phyloP scores from a whole-genome alignment of 1,140 invertebrate species.

The Scaptomyza montana region DNA sequence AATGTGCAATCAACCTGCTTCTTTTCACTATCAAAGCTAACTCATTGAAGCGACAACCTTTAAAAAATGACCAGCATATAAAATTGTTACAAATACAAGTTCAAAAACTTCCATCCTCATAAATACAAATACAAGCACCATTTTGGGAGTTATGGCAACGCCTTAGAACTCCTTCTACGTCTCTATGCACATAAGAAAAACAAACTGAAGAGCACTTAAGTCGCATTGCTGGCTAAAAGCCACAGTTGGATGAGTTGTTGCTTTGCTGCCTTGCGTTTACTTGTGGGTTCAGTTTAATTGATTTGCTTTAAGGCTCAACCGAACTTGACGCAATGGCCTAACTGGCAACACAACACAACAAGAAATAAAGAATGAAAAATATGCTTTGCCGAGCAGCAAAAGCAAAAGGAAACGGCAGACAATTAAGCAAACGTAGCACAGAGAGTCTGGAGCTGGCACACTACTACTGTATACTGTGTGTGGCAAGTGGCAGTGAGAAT shows the following conservation, averaged over 20 bases:
- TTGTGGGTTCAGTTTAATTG: constrained; percentile 66
- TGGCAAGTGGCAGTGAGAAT: constrained; percentile 36
- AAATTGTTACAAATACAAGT: too few relatives aligned
- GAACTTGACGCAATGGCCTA: constrained; percentile 21
- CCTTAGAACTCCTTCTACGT: neutral
- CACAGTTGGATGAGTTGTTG: constrained; percentile 23
- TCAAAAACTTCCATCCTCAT: neutral
- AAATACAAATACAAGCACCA: neutral
- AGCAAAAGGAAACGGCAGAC: constrained; percentile 71
- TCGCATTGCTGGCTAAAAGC: constrained; percentile 16
- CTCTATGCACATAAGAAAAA: constrained; percentile 1
- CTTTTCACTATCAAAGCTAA: too few relatives aligned
- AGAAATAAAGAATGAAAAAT: constrained; percentile 15
- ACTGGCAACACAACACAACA: neutral
- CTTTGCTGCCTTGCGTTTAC: constrained; percentile 30
- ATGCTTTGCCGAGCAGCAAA: constrained; percentile 40
- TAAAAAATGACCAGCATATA: neutral
- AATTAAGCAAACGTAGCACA: constrained; percentile 61
- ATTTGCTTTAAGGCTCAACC: constrained; percentile 62
- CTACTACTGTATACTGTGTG: constrained; percentile 1
- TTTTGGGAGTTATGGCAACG: neutral
- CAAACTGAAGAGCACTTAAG: constrained; percentile 9
- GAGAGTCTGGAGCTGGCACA: neutral
- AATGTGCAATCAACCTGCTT: too few relatives aligned
- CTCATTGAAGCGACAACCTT: too few relatives aligned